Base-by-base conservation (phyloP, 2,113 vertebrate genomes). In the Microcebus murinus region DNA sequence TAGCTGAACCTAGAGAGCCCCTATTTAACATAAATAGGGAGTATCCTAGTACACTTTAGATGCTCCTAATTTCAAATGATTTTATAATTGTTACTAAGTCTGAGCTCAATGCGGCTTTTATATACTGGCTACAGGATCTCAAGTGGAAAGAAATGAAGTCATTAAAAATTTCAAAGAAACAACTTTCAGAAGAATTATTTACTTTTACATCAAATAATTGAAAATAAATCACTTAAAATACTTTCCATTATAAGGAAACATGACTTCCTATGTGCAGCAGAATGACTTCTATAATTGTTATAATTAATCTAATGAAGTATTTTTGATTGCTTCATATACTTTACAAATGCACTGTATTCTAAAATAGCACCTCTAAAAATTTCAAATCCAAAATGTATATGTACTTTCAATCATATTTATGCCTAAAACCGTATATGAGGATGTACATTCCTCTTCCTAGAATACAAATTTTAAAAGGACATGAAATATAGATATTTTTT, bases 151-250 rank as follows among this genome's bases (percentile, higher is more conserved):
- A 95, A 97, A 94, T 21, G 14, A 42, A 77, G 34, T 7, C 48
- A 67, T 65, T 94, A 92, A 95, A 89, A 91, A 77, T 81, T 89
- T 82, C 50, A 87, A 96, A 31, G 18, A 74, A 82, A 87, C 21
- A 88, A 95, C 90, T 65, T 45, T 91, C 68, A 95, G 39, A 71
- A 71, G 17, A 91, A 29, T 59, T 55, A 67, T 65, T 73, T 82
- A 55, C 18, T 90, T 90, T 90, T 89, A 77, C 4, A 89, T 20
- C n/a, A 14, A 86, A 77, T 81, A 14, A 95, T 9, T 85, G 20
- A 79, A 73, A 73, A 63, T 77, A 21, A 96, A 59, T 95, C 23
- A 80, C 7, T 6, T 59, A 8, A 20, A 88, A 71, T 45, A 83
- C 3, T 36, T 82, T 48, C 17, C 55, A 89, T 63, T 48, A 31